phyloP scores from a whole-genome alignment of 2,888 invertebrate genomes.

The Lepidocyrtoides sp. region DNA sequence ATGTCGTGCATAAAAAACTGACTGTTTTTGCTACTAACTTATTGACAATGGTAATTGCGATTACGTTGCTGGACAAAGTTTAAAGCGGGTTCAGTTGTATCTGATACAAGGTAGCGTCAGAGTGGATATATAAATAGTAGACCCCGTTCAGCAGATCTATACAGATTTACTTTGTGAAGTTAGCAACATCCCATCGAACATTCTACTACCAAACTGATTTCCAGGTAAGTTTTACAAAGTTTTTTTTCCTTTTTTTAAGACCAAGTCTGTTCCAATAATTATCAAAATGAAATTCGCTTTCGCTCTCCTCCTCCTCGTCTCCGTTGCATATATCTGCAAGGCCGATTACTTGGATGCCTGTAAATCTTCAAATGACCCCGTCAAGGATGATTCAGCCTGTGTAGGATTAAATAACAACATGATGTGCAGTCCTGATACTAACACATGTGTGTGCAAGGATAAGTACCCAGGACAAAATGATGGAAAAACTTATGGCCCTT shows the following conservation, averaged over 20 bases:
- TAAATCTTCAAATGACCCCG: slow-evolving; percentile 16
- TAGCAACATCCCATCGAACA: background rate
- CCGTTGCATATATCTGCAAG: slow-evolving; percentile 35
- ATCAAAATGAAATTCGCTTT: slow-evolving; percentile 71
- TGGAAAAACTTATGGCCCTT: slow-evolving; percentile 61
- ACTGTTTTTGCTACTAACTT: background rate
- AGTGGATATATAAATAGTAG: background rate
- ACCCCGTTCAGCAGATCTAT: background rate
- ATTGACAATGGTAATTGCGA: background rate
- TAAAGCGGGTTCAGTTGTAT: background rate
- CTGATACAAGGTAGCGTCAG: background rate
- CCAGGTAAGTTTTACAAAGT: slow-evolving; percentile 9
- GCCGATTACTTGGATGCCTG: slow-evolving; percentile 70
- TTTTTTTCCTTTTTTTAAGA: background rate
- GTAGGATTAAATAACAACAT: slow-evolving; percentile 74
- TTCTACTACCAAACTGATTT: background rate
- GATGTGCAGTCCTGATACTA: slow-evolving; percentile 65
- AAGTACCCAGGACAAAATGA: slow-evolving; percentile 63
- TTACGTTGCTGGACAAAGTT: background rate
- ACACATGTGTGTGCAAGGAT: slow-evolving; percentile 74
- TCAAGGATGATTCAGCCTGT: slow-evolving; percentile 68
- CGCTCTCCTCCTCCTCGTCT: slow-evolving; percentile 53
- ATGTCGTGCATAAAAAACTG: background rate
- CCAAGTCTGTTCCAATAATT: background rate
- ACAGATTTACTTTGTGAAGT: background rate